Conservation (phyloP, 2,888 invertebrate genomes). For the Acleris sparsana region DNA sequence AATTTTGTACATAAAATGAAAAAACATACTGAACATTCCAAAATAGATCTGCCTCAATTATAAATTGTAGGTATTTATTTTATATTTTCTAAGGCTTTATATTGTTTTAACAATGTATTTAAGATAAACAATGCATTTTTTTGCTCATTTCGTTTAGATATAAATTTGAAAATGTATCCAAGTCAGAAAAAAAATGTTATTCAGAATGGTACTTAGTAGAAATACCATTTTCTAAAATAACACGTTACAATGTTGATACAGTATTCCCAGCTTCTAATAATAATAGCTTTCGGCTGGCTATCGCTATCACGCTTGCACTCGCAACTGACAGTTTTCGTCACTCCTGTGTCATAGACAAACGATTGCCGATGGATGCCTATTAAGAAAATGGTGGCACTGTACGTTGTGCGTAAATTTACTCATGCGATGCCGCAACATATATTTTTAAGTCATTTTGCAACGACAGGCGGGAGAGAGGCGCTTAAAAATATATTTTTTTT, state of each 20-base stretch:
- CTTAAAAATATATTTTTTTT: too few species aligned
- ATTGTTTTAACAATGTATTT: constrained; percentile 3
- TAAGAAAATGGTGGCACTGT: too few species aligned
- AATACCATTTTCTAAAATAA: not conserved
- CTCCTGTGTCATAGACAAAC: too few species aligned
- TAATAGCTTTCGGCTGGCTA: too few species aligned
- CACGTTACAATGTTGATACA: not conserved
- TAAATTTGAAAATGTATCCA: constrained; percentile 18
- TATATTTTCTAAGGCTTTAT: constrained; percentile 9
- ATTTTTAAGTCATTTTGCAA: too few species aligned
- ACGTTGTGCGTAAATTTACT: too few species aligned
- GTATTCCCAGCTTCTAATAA: too few species aligned
- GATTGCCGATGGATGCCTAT: too few species aligned
- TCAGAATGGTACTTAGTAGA: not conserved
- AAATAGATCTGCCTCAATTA: constrained; percentile 22
- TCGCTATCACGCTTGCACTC: too few species aligned
- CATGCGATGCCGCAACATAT: too few species aligned
- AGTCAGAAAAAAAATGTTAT: constrained; percentile 10
- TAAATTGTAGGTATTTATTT: constrained; percentile 20
- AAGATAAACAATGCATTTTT: constrained; percentile 24
- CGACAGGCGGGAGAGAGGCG: too few species aligned
- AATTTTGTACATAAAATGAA: constrained; percentile 42
- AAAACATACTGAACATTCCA: constrained; percentile 45
- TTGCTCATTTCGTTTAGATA: constrained; percentile 39
- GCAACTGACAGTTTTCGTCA: too few species aligned